Evolutionary conservation across 1,140 invertebrate genomes (phyloP).

Genomic region (Nasonia longicornis): DNA sequence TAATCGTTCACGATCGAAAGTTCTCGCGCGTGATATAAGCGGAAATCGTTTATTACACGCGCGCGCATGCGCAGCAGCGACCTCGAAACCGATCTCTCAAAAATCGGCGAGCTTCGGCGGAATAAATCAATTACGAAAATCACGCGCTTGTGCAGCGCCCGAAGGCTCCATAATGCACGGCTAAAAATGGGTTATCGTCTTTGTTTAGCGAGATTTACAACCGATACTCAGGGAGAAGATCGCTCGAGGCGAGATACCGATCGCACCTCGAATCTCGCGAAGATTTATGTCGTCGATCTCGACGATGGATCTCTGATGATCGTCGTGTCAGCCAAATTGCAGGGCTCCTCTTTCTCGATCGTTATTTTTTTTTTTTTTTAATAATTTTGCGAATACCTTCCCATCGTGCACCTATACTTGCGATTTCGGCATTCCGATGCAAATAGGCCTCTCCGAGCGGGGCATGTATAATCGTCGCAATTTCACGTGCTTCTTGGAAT

Average conservation of each 20-base stretch:
- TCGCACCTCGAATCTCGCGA: not conserved
- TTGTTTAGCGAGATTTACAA: constrained; percentile 34
- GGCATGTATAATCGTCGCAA: constrained; percentile 62
- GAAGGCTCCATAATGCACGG: not conserved
- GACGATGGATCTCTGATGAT: not conserved
- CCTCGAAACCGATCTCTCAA: too few species aligned
- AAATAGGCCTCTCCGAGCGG: constrained; percentile 57
- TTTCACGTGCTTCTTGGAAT: constrained; percentile 65
- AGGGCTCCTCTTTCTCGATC: not conserved
- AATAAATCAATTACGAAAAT: constrained; percentile 33
- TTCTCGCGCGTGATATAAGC: not conserved
- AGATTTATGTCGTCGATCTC: constrained; percentile 32
- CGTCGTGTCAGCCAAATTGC: not conserved
- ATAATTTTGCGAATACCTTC: not conserved
- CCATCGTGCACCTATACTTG: constrained; percentile 37
- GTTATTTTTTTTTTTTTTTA: not conserved
- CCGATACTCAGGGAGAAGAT: not conserved
- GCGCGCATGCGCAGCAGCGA: not conserved
- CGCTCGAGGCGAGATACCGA: not conserved
- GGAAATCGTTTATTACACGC: not conserved
- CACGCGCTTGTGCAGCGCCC: not conserved
- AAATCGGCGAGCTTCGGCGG: not conserved
- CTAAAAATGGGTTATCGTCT: constrained; percentile 23
- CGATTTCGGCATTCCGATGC: constrained; percentile 65
- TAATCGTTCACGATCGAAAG: too few species aligned